phyloP scores from a whole-genome alignment of 2,888 invertebrate genomes.

The Phalera bucephala region DNA sequence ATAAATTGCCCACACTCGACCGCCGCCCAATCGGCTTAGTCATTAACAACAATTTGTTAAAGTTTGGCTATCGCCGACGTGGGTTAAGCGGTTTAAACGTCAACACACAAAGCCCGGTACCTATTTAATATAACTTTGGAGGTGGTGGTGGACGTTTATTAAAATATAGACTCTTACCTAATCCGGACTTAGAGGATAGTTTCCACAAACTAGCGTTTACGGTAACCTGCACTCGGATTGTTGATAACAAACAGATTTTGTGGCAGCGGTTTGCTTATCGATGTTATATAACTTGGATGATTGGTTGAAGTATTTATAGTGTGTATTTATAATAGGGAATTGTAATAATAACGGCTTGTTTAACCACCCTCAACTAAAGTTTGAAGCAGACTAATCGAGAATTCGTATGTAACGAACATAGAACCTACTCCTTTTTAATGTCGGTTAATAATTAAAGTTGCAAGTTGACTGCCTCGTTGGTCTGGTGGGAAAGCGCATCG shows the following conservation, averaged over 20 bases:
- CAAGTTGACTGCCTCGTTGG: too few species aligned
- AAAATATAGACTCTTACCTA: constrained; percentile 43
- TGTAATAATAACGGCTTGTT: too few species aligned
- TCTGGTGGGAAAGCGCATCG: too few species aligned
- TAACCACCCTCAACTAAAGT: too few species aligned
- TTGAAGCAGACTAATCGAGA: too few species aligned
- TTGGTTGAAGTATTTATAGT: too few species aligned
- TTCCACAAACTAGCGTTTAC: constrained; percentile 16
- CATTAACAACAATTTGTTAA: constrained; percentile 67
- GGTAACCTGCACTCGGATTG: constrained; percentile 16
- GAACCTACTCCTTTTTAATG: too few species aligned
- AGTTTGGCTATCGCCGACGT: constrained; percentile 43
- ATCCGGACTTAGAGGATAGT: constrained; percentile 42
- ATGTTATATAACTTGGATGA: background rate
- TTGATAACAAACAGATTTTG: constrained; percentile 15
- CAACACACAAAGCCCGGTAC: constrained; percentile 43
- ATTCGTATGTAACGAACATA: too few species aligned
- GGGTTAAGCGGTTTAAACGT: constrained; percentile 37
- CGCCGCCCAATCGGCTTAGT: constrained; percentile 35
- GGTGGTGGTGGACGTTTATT: constrained; percentile 54
- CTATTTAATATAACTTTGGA: constrained; percentile 62
- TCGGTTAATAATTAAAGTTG: too few species aligned
- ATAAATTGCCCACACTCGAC: constrained; percentile 52
- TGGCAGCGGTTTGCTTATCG: background rate
- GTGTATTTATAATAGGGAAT: too few species aligned